Evolutionary conservation across 2,113 vertebrate genomes (phyloP).

Genomic region (Phodopus roborovskii): DNA sequence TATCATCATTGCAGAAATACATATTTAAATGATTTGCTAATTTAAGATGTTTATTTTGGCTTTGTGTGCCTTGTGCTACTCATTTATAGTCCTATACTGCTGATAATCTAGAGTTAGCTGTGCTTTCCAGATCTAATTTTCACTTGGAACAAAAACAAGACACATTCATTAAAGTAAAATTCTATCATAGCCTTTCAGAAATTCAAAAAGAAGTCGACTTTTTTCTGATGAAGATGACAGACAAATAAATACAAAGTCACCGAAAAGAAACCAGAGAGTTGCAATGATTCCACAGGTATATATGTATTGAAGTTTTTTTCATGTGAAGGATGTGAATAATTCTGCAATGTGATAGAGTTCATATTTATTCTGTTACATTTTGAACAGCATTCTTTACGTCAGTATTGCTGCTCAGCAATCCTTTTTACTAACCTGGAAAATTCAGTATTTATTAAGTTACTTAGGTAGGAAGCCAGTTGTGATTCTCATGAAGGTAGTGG

Average conservation of each 20-base stretch:
- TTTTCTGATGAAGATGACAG: conserved; percentile 96
- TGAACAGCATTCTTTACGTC: conserved; percentile 73
- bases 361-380: conserved; percentile 67
- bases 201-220: conserved; percentile 96
- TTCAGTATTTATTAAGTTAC: neutral
- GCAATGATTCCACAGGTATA: conserved; percentile 93
- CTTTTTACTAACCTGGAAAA: conserved; percentile 45
- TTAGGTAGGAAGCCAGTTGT: conserved; percentile 21
- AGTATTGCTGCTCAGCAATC: neutral
- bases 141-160: conserved; percentile 69
- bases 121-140: conserved; percentile 32
- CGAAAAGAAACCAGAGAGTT: conserved; percentile 96
- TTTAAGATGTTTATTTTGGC: conserved; percentile 48
- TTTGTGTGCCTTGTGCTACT: neutral
- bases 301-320: conserved; percentile 64
- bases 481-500: neutral
- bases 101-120: conserved; percentile 37
- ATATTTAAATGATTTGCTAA: conserved; percentile 45
- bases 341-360: neutral
- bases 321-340: conserved; percentile 4
- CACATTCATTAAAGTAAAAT: conserved; percentile 75
- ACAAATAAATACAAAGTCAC: conserved; percentile 93
- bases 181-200: conserved; percentile 92
- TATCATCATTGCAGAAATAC: conserved; percentile 7
- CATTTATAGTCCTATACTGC: neutral